Evolutionary conservation across 2,888 invertebrate genomes (phyloP), one percentile per base, ranked within the genome.

Genomic region (Aquatica leii): DNA sequence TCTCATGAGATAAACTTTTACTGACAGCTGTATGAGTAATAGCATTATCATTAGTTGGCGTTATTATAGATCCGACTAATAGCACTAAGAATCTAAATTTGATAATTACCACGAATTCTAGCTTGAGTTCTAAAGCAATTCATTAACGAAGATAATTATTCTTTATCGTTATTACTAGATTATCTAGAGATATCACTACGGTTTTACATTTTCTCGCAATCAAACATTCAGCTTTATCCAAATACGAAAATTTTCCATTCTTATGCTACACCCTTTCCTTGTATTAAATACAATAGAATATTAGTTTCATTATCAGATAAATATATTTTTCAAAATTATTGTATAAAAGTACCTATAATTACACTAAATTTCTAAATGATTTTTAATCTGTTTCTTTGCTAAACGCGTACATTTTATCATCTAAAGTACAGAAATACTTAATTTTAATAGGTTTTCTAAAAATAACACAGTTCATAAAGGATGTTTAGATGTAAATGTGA

Each of bases 141-240:
- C 43, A 43, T 43, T 43, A 43, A 12, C 43, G 43, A 43, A 43
- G 43, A 43, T 43, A 43, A 43, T 43, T 43, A 43, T 43, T 43
- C 43, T 43, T 43, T 43, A 43, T 43, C 14, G 43, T 43, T 43
- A 43, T 43, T 43, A 43, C 43, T 15, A 15, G 43, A 43, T 43
- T 43, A 43, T 43, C 43, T 15, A 9, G 6, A 14, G 43, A 43
- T 43, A 43, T 43, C 43, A 15, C 43, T 12, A 43, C 43, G 43
- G 15, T 43, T 43, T 43, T 43, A 43, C 43, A 43, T 43, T 43
- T 43, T 6, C 8, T 8, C 15, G 17, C 43, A 17, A 43, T 43
- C 43, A 43, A 43, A 15, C 37, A 37, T 37, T 37, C 37, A 11
- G 11, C 17, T 15, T 15, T 15, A 43, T 12, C 8, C 17, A 43